Conservation (phyloP, 1,140 invertebrate genomes). For the Copidosoma floridanum region DNA sequence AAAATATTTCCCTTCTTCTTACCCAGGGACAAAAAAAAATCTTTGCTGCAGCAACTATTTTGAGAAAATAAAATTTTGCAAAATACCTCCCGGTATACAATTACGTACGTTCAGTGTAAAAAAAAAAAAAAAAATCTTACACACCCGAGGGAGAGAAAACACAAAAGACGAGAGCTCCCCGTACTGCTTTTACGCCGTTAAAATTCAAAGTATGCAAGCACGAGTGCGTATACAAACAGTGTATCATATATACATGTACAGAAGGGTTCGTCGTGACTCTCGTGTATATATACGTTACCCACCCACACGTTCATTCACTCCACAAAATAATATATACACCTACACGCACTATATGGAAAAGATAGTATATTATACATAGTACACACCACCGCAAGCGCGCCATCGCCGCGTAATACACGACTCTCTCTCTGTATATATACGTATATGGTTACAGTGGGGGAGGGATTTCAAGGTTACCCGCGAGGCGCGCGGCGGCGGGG, state of each 20-base stretch:
- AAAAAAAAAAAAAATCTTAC: too few relatives aligned
- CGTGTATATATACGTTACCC: not conserved
- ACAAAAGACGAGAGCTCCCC: not conserved
- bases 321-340: not conserved
- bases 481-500: not conserved
- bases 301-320: not conserved
- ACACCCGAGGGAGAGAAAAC: not conserved
- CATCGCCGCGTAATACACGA: too few relatives aligned
- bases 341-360: too few relatives aligned
- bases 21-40: too few relatives aligned
- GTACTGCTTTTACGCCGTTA: not conserved
- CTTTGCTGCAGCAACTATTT: too few relatives aligned
- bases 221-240: not conserved
- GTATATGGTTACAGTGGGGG: not conserved
- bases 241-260: not conserved
- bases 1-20: too few relatives aligned
- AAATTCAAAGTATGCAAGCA: constrained; percentile 19
- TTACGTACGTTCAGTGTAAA: too few relatives aligned
- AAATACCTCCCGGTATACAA: too few relatives aligned
- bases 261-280: not conserved
- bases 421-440: not conserved
- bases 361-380: too few relatives aligned
- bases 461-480: constrained; percentile 10
- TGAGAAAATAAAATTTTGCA: too few relatives aligned
- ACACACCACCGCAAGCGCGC: too few relatives aligned